Evolutionary conservation across 2,888 invertebrate genomes (phyloP), one percentile per base, ranked within the genome.

Genomic region (Cataglyphis altisquamis): DNA sequence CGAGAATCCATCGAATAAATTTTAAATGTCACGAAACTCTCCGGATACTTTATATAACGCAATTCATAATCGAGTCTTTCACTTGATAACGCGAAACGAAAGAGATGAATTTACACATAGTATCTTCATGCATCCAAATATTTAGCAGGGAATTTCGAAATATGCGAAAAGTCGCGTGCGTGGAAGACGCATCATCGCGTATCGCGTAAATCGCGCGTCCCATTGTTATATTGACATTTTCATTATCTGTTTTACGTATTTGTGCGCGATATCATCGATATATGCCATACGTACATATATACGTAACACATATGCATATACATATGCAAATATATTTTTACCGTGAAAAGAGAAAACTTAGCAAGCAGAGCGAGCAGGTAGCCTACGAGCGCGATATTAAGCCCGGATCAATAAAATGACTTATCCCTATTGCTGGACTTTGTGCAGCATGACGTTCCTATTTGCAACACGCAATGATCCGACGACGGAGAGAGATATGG

Each of bases 401-500:
- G 39, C 60, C 21, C 70, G 78, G 78, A 78, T 78, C 78, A 78
- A 78, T 78, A 78, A 78, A 78, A 78, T 78, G 72, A 78, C 78
- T 78, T 78, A 78, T 78, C 78, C 70, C 57, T 78, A 45, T 70
- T 78, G 78, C 78, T n/a, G 73, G 66, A 36, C 74, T 29, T 21
- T 45, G 75, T 41, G 36, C 67, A 36, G 39, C 70, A 25, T 78
- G 78, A 78, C 60, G 78, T 78, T 72, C n/a, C 70, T 10, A 45
- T 78, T 45, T 78, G 41, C 60, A 36, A 21, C 57, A n/a, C 70
- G 32, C 15, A 57, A 78, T 60, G 70, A 72, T 72, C 15, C n/a
- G 39, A 25, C 57, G n/a, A 6, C 25, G 41, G 41, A 32, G 41
- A 21, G 32, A 29, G 9, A 25, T 12, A 12, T 29, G 68, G 32